phyloP scores from a whole-genome alignment of 2,113 vertebrate species.

The Blennius ocellaris region DNA sequence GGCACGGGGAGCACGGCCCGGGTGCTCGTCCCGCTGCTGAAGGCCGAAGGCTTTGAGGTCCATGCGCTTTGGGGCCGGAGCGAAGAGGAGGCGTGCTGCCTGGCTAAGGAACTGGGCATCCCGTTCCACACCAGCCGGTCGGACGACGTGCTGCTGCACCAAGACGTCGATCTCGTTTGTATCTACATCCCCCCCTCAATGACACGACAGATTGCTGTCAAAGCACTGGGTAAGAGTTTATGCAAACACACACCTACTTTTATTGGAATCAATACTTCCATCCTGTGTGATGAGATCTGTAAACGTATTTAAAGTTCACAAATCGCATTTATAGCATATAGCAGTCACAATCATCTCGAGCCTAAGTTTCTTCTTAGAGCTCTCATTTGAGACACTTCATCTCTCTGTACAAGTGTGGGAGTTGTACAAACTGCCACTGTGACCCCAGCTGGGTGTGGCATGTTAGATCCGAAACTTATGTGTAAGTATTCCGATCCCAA shows the following conservation, averaged over 20 bases:
- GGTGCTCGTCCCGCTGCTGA: slow-evolving; percentile 91
- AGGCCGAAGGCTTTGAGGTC: slow-evolving; percentile 93
- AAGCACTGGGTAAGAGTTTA: slow-evolving; percentile 90
- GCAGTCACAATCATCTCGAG: not conserved
- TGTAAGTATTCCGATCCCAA: not conserved
- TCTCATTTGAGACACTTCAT: not conserved
- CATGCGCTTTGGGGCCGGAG: slow-evolving; percentile 95
- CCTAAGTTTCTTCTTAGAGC: not conserved
- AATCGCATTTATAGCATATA: not conserved
- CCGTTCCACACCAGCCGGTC: slow-evolving; percentile 94
- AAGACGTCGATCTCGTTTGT: slow-evolving; percentile 96
- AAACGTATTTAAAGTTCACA: not conserved
- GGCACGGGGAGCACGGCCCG: slow-evolving; percentile 94
- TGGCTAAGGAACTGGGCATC: slow-evolving; percentile 92
- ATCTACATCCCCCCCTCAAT: slow-evolving; percentile 95
- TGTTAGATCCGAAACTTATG: slow-evolving; percentile 4
- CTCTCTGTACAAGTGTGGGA: not conserved
- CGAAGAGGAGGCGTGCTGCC: slow-evolving; percentile 91
- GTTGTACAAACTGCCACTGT: not conserved
- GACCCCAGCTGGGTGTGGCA: slow-evolving; percentile 21
- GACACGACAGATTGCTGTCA: slow-evolving; percentile 95
- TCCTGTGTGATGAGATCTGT: too few species aligned
- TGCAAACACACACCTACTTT: slow-evolving; percentile 11
- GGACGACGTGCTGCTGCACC: slow-evolving; percentile 94
- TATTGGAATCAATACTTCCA: not conserved